Conservation (phyloP, 1,140 invertebrate species). For the Paracyclopina nana region DNA sequence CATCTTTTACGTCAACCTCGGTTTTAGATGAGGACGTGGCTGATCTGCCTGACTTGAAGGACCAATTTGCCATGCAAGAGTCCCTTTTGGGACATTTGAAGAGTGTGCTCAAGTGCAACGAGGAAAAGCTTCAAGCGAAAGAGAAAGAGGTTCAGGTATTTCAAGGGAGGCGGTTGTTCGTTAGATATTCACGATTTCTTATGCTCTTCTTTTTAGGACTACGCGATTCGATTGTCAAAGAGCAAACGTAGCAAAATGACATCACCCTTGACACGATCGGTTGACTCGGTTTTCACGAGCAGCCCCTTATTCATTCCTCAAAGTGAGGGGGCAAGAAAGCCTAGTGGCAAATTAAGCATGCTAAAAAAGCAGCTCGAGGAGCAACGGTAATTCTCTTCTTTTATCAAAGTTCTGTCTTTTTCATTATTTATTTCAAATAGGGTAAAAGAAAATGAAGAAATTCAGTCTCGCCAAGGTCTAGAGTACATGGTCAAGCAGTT, state of each 20-base stretch:
- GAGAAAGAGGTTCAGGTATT: conserved; percentile 8
- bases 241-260: not conserved
- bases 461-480: not conserved
- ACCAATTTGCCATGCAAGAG: conserved; percentile 3
- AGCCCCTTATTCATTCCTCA: not conserved
- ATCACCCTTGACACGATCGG: not conserved
- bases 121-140: conserved; percentile 5
- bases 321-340: conserved; percentile 1
- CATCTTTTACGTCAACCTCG: too few relatives aligned
- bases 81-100: conserved; percentile 13
- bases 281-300: not conserved
- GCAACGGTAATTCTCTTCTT: not conserved
- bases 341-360: too few relatives aligned
- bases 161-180: too few relatives aligned
- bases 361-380: not conserved
- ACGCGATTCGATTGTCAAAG: not conserved
- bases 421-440: not conserved
- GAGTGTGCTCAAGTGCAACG: conserved; percentile 10
- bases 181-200: too few relatives aligned
- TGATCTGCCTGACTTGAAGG: not conserved
- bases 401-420: not conserved
- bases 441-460: not conserved
- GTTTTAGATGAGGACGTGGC: not conserved
- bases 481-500: not conserved
- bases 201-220: too few relatives aligned